A percentile compares a stretch with the other conserved stretches of the same genome.
These are phyloP conservation scores for Artibeus lituratus DNA, from an alignment of 2,797 vertebrate species.

Conservation along the genomic window DNA sequence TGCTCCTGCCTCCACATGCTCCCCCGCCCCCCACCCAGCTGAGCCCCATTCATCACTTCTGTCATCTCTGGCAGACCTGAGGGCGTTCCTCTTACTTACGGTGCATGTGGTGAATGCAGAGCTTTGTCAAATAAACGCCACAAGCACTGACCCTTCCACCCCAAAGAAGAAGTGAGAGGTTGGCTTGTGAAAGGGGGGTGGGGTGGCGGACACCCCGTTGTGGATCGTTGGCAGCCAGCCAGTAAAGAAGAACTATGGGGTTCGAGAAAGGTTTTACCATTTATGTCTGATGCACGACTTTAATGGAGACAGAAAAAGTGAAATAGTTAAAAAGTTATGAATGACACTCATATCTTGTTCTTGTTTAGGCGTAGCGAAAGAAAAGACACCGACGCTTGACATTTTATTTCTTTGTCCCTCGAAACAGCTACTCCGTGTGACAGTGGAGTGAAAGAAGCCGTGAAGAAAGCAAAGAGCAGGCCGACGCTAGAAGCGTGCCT, in stretches of 20 bases:
- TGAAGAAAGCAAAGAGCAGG: slow-evolving; percentile 81
- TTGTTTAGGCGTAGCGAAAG: background rate
- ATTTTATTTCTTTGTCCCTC: slow-evolving; percentile 45
- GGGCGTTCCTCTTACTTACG: background rate
- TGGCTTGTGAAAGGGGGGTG: background rate
- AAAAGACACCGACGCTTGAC: background rate
- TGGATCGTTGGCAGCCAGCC: background rate
- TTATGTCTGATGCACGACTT: background rate
- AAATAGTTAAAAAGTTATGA: background rate
- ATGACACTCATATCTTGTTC: background rate
- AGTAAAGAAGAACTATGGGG: background rate
- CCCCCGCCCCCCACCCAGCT: background rate
- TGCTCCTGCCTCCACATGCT: background rate
- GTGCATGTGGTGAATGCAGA: background rate
- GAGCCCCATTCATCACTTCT: background rate
- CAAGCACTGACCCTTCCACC: background rate
- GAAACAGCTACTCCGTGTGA: slow-evolving; percentile 84
- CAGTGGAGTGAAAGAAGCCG: slow-evolving; percentile 78
- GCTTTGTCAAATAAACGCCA: background rate
- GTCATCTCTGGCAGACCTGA: background rate
- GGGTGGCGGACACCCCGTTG: background rate
- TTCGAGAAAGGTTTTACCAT: background rate
- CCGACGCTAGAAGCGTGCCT: slow-evolving; percentile 85
- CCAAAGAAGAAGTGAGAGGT: background rate
- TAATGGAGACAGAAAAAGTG: background rate